Conservation (phyloP, 2,888 invertebrate species). For the Amphipoea oculea region DNA sequence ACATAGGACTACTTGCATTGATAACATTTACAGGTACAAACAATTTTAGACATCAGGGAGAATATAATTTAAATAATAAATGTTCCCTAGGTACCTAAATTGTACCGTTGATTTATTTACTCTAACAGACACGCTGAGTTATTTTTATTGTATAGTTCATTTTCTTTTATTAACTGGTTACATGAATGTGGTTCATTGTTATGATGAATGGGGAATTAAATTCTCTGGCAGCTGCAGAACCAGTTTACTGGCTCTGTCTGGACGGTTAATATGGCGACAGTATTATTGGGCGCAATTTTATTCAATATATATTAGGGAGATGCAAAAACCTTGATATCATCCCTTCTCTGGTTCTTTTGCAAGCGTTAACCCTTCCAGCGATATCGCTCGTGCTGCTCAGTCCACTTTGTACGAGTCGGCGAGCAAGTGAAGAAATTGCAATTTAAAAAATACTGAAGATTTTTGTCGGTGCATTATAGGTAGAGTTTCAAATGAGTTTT, state of each 20-base stretch:
- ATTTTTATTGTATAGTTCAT: background rate
- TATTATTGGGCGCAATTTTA: conserved; percentile 15
- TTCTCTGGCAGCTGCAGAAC: conserved; percentile 10
- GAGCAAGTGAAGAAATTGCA: background rate
- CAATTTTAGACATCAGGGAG: background rate
- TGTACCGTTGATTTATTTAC: background rate
- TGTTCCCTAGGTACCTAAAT: background rate
- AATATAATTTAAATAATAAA: background rate
- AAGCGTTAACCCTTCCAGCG: background rate
- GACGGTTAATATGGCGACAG: background rate
- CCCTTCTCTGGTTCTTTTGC: background rate
- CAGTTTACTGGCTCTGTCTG: conserved; percentile 13
- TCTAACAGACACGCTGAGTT: background rate
- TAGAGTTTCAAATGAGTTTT: background rate
- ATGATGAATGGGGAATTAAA: background rate
- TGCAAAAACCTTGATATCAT: background rate
- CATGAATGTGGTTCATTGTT: background rate
- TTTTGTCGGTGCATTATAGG: background rate
- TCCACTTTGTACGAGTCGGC: background rate
- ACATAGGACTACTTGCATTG: background rate
- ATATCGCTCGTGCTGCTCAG: background rate
- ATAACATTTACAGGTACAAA: background rate
- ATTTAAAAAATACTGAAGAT: background rate
- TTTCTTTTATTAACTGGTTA: background rate
- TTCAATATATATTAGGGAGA: background rate